Conservation (phyloP, 2,888 invertebrate species). For the Cybosia mesomella region DNA sequence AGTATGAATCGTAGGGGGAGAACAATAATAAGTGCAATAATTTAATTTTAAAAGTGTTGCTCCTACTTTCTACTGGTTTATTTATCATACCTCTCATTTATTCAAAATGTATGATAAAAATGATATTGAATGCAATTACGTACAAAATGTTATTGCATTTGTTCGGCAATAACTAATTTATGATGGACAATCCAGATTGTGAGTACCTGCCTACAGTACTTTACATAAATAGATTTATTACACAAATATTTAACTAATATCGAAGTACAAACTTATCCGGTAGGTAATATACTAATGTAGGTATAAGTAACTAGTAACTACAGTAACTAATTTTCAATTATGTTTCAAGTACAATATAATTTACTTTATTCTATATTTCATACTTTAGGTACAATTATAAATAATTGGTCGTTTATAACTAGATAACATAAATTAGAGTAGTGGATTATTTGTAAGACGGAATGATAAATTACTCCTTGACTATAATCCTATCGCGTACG, state of each 20-base stretch:
- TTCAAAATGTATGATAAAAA: too few species aligned
- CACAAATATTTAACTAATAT: not conserved
- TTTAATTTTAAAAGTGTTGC: too few species aligned
- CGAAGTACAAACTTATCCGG: not conserved
- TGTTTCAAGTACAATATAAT: conserved; percentile 5
- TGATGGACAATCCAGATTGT: not conserved
- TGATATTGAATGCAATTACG: too few species aligned
- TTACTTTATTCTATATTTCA: not conserved
- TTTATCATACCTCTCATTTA: too few species aligned
- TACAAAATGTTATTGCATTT: not conserved
- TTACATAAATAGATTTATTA: not conserved
- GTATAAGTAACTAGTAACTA: not conserved
- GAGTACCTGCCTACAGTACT: not conserved
- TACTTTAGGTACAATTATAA: not conserved
- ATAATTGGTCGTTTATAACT: conserved; percentile 8
- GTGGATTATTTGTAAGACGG: conserved; percentile 1
- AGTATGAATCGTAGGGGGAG: too few species aligned
- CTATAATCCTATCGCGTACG: not conserved
- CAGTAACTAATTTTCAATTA: conserved; percentile 9
- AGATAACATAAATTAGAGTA: not conserved
- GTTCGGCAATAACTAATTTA: not conserved
- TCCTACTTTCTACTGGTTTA: too few species aligned
- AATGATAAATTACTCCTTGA: not conserved
- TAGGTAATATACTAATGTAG: not conserved
- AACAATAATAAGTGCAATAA: too few species aligned